Conservation (phyloP, 2,797 vertebrate species). For the Hyperoplus immaculatus region DNA sequence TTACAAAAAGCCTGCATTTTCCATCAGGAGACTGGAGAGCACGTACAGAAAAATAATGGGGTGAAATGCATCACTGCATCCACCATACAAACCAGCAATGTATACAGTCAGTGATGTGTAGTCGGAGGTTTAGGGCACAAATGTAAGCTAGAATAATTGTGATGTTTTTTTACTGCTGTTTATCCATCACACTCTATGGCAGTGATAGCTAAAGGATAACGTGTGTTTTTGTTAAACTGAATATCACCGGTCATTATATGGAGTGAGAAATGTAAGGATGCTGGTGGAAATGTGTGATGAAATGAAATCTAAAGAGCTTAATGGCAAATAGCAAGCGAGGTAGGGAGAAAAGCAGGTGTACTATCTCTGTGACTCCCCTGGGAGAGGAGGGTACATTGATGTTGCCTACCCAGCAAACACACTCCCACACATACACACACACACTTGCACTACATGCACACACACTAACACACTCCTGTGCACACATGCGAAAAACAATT, state of each 20-base stretch:
- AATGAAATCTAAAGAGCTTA: background rate
- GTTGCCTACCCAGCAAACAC: slow-evolving; percentile 29
- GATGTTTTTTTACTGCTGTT: too few relatives aligned
- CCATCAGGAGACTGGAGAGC: background rate
- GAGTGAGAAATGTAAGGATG: too few relatives aligned
- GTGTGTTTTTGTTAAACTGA: too few relatives aligned
- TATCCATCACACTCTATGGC: background rate
- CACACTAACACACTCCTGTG: slow-evolving; percentile 10
- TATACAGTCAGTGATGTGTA: too few relatives aligned
- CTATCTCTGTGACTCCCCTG: slow-evolving; percentile 35
- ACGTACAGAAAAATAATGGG: background rate
- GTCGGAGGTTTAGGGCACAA: too few relatives aligned
- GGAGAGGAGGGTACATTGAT: slow-evolving; percentile 53
- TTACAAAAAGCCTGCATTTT: background rate
- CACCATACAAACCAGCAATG: too few relatives aligned
- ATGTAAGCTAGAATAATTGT: too few relatives aligned
- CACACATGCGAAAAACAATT: slow-evolving; percentile 41
- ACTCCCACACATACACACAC: background rate
- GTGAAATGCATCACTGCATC: background rate
- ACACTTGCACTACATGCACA: slow-evolving; percentile 11
- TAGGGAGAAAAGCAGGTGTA: slow-evolving; percentile 31
- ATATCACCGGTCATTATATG: background rate
- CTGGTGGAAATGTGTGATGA: too few relatives aligned
- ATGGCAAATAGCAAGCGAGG: slow-evolving; percentile 11
- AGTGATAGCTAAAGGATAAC: background rate